Base-by-base conservation (phyloP, 2,113 vertebrate genomes). In the Lophotis ruficrista region DNA sequence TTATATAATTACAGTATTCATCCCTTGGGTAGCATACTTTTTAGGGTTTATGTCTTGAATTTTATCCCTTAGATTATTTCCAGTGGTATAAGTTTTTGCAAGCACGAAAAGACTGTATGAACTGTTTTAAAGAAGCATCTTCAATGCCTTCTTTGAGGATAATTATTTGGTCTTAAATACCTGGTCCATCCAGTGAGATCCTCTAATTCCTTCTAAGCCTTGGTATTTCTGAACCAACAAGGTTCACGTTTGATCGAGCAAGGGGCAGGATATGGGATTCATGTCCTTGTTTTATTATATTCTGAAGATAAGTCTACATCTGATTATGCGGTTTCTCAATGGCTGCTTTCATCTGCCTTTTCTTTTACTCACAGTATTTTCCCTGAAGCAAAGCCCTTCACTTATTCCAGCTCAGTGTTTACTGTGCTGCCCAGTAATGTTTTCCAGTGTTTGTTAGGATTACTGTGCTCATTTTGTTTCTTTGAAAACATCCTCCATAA, bases 1-100 rank as follows among this genome's bases (percentile, higher is more conserved):
- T 96, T 72, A 61, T 84, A 65, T 94, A 95, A 94, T 89, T 92
- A 90, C 50, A 58, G 50, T 82, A 77, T 89, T 95, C 81, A 87
- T 87, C 77, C 75, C 87, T 53, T 65, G 43, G 31, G 21, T 89
- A 87, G 58, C 25, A 76, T 28, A 62, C 28, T 37, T 92, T 83
- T 87, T 61, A 69, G 31, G n/a, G 70, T 69, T 96, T 91, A 70
- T 43, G 14, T 76, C 66, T 70, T 66, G 37, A 88, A 48, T 94
- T 89, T 86, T 83, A 91, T 95, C 54, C 22, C 11, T 27, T 87
- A 80, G 33, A 69, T 91, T 91, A 84, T 82, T 89, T 93, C 57
- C 73, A 87, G 37, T 47, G 31, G 50, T n/a, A 87, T 53, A 28
- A 69, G 31, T 62, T 75, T 93, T 78, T 95, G 19, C 45, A 84